Evolutionary conservation across 1,140 invertebrate genomes (phyloP), one percentile per base, ranked within the genome.

Genomic region (Pseudomyrmex sp.): DNA sequence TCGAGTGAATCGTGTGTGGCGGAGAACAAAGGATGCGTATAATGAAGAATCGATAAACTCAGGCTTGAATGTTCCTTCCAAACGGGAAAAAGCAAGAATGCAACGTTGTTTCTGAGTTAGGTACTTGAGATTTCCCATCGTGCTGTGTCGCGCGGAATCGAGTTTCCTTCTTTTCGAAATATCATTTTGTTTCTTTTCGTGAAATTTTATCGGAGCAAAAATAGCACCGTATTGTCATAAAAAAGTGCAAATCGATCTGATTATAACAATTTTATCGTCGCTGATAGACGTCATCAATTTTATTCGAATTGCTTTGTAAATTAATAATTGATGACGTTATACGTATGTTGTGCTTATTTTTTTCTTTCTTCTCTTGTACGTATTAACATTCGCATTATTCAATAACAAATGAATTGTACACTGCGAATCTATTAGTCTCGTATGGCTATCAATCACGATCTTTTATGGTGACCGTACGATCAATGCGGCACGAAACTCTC

Each of bases 81-180:
- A 50, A 52, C 61, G 52, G 23, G 12, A 35, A 35, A 35, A 7
- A 35, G 35, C 35, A 5, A 35, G 73, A 61, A 63, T 20, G 82
- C 74, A 79, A 79, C n/a, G 69, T 83, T 85, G 85, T 88, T 76
- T 74, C 82, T 61, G 15, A 82, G 58, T 72, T 82, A 26, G 3
- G 26, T 26, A 63, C 15, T 15, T 61, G 79, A 70, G 74, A 88
- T 86, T 86, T 35, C 59, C 59, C 26, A 23, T 59, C 72, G 54
- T 35, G 46, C 74, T 80, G 15, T 72, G 61, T 50, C 26, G 56
- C 59, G 63, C 76, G 54, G n/a, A 86, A 86, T 88, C 63, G 65
- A 88, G 61, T 88, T 86, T 83, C 58, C 66, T 66, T 18, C 35
- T 56, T 72, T 23, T 76, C 23, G 13, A 54, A 20, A 35, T 62